These are phyloP conservation scores for Gopherus evgoodei DNA, from an alignment of 2,113 vertebrate species.

Conservation along the genomic window DNA sequence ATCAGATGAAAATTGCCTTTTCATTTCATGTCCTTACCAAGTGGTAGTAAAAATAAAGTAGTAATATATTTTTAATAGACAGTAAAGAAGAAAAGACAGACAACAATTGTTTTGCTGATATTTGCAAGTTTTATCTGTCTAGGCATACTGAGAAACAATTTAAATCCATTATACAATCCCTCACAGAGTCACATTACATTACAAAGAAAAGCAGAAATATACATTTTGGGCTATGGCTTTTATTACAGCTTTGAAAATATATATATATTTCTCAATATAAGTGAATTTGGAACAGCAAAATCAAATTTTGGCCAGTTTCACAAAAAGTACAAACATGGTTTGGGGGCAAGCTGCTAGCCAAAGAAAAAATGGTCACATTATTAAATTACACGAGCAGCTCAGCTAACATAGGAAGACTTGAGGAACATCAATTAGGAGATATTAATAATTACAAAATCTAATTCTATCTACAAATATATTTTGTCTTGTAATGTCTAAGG, in stretches of 20 bases:
- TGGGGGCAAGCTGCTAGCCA: not conserved
- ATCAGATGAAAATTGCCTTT: constrained; percentile 7
- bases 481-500: not conserved
- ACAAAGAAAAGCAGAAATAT: not conserved
- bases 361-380: not conserved
- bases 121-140: constrained; percentile 25
- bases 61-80: not conserved
- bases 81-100: not conserved
- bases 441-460: not conserved
- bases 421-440: not conserved
- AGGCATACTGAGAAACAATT: not conserved
- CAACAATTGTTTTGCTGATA: constrained; percentile 26
- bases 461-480: not conserved
- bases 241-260: not conserved
- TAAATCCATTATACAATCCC: not conserved
- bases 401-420: not conserved
- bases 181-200: not conserved
- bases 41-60: constrained; percentile 17
- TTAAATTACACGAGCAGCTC: not conserved
- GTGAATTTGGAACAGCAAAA: not conserved
- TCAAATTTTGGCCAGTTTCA: not conserved
- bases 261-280: not conserved
- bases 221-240: not conserved
- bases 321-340: not conserved
- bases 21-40: constrained; percentile 54